Evolutionary conservation across 2,888 invertebrate genomes (phyloP), one percentile per base, ranked within the genome.

Genomic region (Bruchidius siliquastri): DNA sequence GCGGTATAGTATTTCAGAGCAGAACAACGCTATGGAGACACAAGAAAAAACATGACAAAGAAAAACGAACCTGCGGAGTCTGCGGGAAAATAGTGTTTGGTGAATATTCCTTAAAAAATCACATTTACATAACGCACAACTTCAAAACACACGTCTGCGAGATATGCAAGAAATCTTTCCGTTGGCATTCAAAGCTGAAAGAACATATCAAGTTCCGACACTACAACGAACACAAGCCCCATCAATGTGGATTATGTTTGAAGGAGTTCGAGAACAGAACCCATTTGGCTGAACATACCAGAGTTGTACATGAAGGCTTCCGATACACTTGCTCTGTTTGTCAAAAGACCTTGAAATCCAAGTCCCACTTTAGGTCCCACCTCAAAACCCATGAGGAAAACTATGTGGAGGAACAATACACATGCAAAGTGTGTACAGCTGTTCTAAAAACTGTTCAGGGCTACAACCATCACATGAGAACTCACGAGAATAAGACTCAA

Each of bases 211-310:
- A 78, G 22, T 79, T 77, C 88, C 76, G 79, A 6, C 74, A 89
- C 88, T 0, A 88, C 88, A 71, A 89, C 87, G 77, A 90, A 88
- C 84, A 80, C 71, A 80, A 81, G 26, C 49, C 49, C 1, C 80
- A 76, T 22, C 76, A 79, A 22, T 85, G 85, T 75, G 77, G 77
- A 2, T 68, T 78, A 20, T 83, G 83, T 71, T 75, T 76, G n/a
- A 79, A 79, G 69, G 79, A 80, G 10, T 83, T 80, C 72, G 79
- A 80, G 49, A 80, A 75, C 49, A 74, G 74, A 22, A 76, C 75
- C 22, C 79, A 79, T 71, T 74, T 82, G 1, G 72, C 74, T 0
- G 77, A 77, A 22, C 83, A 83, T 71, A 75, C 76, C 20, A 76
- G 76, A 72, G 79, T 79, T 68, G 79, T 79, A 13, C 83, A 83